Conservation (phyloP, 2,888 invertebrate species). For the Pogonocherus hispidulus region DNA sequence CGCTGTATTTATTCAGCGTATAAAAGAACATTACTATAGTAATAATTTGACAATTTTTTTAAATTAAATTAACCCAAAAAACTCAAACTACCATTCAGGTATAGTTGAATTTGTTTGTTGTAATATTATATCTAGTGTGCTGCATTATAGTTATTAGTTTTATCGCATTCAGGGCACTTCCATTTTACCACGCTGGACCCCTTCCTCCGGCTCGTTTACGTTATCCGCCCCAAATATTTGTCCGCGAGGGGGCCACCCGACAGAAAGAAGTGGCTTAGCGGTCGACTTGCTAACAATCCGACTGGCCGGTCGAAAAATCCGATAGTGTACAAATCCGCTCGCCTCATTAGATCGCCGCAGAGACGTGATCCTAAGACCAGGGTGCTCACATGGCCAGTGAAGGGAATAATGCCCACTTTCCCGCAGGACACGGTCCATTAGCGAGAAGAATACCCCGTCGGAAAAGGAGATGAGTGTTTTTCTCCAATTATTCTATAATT, state of each 20-base stretch:
- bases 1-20: too few species aligned
- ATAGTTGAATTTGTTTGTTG: too few species aligned
- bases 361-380: constrained; percentile 48
- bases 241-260: constrained; percentile 20
- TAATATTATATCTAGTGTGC: too few species aligned
- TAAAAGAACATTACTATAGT: too few species aligned
- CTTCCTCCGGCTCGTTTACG: neutral
- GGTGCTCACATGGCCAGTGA: constrained; percentile 38
- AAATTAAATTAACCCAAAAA: too few species aligned
- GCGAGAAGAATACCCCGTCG: neutral
- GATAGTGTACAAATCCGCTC: constrained; percentile 64
- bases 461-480: neutral
- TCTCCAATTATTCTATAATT: neutral
- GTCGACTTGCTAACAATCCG: constrained; percentile 45
- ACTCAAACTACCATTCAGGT: too few species aligned
- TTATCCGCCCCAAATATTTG: constrained; percentile 27
- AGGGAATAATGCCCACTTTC: constrained; percentile 39
- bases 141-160: too few species aligned
- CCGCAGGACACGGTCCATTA: neutral
- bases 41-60: too few species aligned
- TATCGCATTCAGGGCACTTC: too few species aligned
- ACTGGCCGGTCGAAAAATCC: constrained; percentile 53
- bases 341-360: constrained; percentile 60
- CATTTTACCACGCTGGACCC: too few species aligned
- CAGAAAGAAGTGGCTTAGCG: constrained; percentile 34